A percentile compares a stretch with the other conserved stretches of the same genome.
Conservation (phyloP, 2,113 vertebrate genomes). For the Campylomormyrus tamandua region DNA sequence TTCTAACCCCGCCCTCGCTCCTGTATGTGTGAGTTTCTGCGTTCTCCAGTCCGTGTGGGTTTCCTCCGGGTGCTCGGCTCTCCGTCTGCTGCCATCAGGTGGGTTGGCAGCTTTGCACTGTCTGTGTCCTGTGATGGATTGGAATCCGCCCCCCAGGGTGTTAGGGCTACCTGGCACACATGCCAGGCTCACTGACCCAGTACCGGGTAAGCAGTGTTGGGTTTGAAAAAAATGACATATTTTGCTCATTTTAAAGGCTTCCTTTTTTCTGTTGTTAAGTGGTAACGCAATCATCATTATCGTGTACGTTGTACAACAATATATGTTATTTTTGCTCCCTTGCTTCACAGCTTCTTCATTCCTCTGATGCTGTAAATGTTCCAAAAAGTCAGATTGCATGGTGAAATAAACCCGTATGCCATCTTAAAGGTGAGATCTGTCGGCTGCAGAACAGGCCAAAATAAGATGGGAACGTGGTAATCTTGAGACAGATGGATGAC, state of each 20-base stretch:
- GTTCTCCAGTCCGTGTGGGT: neutral
- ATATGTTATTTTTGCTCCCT: neutral
- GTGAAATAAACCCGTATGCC: neutral
- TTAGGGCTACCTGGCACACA: neutral
- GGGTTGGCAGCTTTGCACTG: neutral
- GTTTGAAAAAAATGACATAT: neutral
- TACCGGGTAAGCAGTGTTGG: neutral
- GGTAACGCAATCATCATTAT: neutral
- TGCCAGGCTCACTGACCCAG: neutral
- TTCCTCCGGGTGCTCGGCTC: neutral
- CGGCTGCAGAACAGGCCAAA: neutral
- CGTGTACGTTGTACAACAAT: neutral
- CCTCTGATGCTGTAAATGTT: neutral
- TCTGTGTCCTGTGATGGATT: neutral
- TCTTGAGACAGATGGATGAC: neutral
- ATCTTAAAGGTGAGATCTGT: neutral
- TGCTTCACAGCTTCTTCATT: neutral
- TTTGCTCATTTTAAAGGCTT: neutral
- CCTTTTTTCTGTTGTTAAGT: neutral
- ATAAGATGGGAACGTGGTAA: neutral
- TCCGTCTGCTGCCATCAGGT: neutral
- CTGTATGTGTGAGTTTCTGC: neutral
- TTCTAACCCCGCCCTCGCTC: neutral
- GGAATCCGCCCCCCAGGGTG: neutral
- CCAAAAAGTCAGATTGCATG: neutral